Evolutionary conservation across 2,797 vertebrate species (phyloP).

Genomic region (Characodon lateralis): DNA sequence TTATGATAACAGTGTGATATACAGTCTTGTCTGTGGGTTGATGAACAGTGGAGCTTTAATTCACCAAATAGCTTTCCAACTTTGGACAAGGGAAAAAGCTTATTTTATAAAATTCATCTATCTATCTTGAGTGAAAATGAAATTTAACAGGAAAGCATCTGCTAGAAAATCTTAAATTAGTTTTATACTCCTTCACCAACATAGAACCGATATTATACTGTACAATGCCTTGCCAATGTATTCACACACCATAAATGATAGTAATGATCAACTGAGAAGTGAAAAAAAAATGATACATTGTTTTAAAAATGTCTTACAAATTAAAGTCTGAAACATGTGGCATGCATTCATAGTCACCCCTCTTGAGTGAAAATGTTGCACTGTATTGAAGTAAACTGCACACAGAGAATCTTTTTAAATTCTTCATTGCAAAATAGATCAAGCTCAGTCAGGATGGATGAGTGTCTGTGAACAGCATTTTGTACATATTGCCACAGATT

Average conservation of each 20-base stretch:
- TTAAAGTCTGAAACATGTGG: neutral
- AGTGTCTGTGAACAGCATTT: neutral
- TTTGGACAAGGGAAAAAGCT: constrained; percentile 6
- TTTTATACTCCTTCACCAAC: neutral
- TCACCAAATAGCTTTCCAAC: constrained; percentile 21
- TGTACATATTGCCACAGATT: neutral
- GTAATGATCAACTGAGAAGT: neutral
- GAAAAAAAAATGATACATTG: neutral
- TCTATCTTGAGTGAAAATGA: neutral
- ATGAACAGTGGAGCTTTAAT: constrained; percentile 9
- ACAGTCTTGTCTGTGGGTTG: constrained; percentile 28
- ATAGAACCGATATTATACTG: neutral
- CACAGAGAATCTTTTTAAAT: neutral
- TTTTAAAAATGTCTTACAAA: neutral
- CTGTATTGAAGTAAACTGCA: too few species aligned
- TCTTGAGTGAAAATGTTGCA: neutral
- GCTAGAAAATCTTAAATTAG: neutral
- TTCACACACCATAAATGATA: neutral
- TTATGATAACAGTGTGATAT: constrained; percentile 57
- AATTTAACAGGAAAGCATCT: neutral
- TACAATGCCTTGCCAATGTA: neutral
- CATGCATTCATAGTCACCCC: neutral
- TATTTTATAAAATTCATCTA: constrained; percentile 4
- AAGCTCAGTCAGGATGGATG: neutral
- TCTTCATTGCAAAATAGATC: neutral